These are phyloP conservation scores for Griposia aprilina DNA, from an alignment of 2,888 invertebrate species.

Conservation along the genomic window DNA sequence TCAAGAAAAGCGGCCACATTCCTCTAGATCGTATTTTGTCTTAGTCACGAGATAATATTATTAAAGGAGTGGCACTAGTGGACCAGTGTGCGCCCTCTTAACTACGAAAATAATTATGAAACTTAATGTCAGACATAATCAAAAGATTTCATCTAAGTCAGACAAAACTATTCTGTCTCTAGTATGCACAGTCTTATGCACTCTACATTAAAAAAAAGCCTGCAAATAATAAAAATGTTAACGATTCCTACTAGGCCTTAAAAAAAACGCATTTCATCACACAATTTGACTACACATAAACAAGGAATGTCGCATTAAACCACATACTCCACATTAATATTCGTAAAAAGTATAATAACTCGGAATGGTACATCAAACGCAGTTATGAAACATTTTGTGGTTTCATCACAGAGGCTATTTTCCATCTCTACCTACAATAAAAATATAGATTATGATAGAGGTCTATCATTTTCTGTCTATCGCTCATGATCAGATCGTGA, in stretches of 20 bases:
- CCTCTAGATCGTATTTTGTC: too few species aligned
- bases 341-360: constrained; percentile 58
- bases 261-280: constrained; percentile 53
- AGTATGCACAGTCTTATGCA: background rate
- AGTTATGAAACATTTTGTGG: constrained; percentile 28
- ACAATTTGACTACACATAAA: constrained; percentile 56
- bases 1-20: too few species aligned
- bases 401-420: constrained; percentile 3
- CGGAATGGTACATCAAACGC: constrained; percentile 42
- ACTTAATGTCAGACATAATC: background rate
- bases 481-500: background rate
- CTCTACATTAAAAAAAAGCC: background rate
- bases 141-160: background rate
- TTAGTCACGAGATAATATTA: too few species aligned
- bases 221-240: constrained; percentile 31
- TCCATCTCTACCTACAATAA: background rate
- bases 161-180: background rate
- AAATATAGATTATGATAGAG: background rate
- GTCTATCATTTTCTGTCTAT: background rate
- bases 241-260: constrained; percentile 49
- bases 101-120: background rate
- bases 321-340: constrained; percentile 54
- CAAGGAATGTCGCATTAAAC: constrained; percentile 52
- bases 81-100: too few species aligned
- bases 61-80: too few species aligned